Evolutionary conservation across 1,140 invertebrate genomes (phyloP).

Genomic region (Lordiphosa collinella): DNA sequence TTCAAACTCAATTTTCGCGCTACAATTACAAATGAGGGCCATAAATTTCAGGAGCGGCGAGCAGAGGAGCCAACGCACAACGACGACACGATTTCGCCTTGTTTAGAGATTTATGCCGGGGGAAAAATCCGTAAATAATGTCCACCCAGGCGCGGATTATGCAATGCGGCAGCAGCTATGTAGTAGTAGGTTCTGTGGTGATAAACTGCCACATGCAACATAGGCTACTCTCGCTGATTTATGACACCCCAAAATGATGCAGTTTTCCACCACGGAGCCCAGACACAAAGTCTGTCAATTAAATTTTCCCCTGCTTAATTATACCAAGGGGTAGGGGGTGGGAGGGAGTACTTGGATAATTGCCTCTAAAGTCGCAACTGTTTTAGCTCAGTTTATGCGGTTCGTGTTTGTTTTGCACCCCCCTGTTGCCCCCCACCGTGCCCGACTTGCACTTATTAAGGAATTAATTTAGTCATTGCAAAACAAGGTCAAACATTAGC

Average conservation of each 20-base stretch:
- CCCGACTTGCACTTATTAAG: slow-evolving; percentile 62
- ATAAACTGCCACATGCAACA: slow-evolving; percentile 45
- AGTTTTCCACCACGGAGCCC: slow-evolving; percentile 2
- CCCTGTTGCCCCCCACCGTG: not conserved
- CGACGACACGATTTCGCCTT: slow-evolving; percentile 67
- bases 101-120: slow-evolving; percentile 73
- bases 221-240: slow-evolving; percentile 63
- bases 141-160: slow-evolving; percentile 34
- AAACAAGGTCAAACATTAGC: slow-evolving; percentile 78
- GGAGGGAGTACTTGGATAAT: not conserved
- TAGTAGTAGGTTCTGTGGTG: slow-evolving; percentile 15
- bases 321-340: slow-evolving; percentile 8
- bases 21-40: slow-evolving; percentile 74
- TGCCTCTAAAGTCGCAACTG: slow-evolving; percentile 10
- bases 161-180: not conserved
- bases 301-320: slow-evolving; percentile 69
- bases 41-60: slow-evolving; percentile 65
- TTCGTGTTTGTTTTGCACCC: slow-evolving; percentile 57
- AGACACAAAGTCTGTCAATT: slow-evolving; percentile 69
- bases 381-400: slow-evolving; percentile 48
- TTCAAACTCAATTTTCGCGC: slow-evolving; percentile 77
- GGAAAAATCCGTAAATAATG: slow-evolving; percentile 67
- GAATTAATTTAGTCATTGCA: slow-evolving; percentile 77
- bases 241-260: slow-evolving; percentile 32
- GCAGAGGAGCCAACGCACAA: slow-evolving; percentile 57